A percentile compares a stretch with the other conserved stretches of the same genome.
Conservation (phyloP, 2,797 vertebrate species). For the Steatocranus sp. region DNA sequence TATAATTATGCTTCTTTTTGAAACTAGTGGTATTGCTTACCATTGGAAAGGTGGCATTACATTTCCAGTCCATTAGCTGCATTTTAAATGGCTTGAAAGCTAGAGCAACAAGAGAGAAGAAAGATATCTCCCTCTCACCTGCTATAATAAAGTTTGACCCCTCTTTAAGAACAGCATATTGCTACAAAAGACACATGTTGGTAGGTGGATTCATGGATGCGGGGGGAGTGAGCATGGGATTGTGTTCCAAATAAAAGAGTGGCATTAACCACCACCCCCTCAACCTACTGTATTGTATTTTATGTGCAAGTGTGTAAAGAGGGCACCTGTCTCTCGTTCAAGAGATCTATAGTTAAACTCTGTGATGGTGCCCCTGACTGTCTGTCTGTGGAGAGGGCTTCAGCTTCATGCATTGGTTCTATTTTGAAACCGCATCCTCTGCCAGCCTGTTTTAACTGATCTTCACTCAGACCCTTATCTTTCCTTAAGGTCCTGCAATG, state of each 20-base stretch:
- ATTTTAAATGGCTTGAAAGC: slow-evolving; percentile 6
- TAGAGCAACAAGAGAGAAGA: background rate
- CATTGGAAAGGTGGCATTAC: background rate
- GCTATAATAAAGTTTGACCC: slow-evolving; percentile 33
- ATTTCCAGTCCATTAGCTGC: background rate
- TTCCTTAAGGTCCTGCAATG: background rate
- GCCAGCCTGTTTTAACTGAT: background rate
- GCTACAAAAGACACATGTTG: slow-evolving; percentile 4
- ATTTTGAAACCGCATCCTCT: background rate
- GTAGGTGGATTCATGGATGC: background rate
- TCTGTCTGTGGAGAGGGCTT: background rate
- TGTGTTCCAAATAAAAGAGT: slow-evolving; percentile 40
- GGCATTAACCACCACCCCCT: slow-evolving; percentile 34
- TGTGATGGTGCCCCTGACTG: background rate
- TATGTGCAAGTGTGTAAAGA: slow-evolving; percentile 46
- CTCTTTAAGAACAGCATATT: background rate
- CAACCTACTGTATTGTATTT: slow-evolving; percentile 40
- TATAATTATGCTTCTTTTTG: background rate
- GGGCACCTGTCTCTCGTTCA: slow-evolving; percentile 65
- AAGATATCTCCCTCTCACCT: background rate
- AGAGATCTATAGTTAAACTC: background rate
- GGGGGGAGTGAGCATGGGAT: background rate
- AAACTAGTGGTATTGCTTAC: background rate
- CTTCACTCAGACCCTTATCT: background rate
- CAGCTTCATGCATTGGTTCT: background rate